Percentiles rank a stretch among this genome's conserved stretches.
Evolutionary conservation across 2,797 vertebrate species (phyloP).

Genomic region (Microctenopoma stevenorrisi): DNA sequence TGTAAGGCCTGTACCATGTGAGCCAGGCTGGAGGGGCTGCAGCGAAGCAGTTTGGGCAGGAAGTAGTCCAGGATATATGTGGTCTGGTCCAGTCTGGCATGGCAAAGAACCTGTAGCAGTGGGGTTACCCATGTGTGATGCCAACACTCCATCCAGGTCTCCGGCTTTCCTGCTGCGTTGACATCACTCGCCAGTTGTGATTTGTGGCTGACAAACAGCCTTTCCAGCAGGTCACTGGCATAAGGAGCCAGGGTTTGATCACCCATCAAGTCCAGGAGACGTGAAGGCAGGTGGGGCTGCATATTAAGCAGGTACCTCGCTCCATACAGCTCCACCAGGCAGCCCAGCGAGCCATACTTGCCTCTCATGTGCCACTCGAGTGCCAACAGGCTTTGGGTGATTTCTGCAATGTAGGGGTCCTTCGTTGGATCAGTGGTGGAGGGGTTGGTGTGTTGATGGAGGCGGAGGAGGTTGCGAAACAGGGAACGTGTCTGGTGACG

Average conservation of each 20-base stretch:
- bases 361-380: conserved; percentile 96
- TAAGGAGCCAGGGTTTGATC: conserved; percentile 94
- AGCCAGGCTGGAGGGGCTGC: conserved; percentile 89
- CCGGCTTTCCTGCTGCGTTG: conserved; percentile 11
- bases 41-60: conserved; percentile 91
- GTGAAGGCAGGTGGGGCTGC: conserved; percentile 85
- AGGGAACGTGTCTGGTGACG: conserved; percentile 92
- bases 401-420: conserved; percentile 84
- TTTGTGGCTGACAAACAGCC: conserved; percentile 93
- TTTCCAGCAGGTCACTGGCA: conserved; percentile 93
- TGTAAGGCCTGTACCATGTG: conserved; percentile 93
- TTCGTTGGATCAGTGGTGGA: conserved; percentile 36
- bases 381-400: conserved; percentile 85
- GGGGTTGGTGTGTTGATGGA: conserved; percentile 79
- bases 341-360: conserved; percentile 90
- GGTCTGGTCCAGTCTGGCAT: conserved; percentile 88
- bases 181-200: conserved; percentile 76
- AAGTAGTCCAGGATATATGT: conserved; percentile 95
- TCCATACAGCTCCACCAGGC: conserved; percentile 90
- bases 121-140: conserved; percentile 93
- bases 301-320: conserved; percentile 84
- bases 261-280: conserved; percentile 89
- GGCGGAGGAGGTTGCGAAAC: conserved; percentile 90
- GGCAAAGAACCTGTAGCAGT: conserved; percentile 89
- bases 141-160: conserved; percentile 87